Conservation (phyloP, 2,888 invertebrate species). For the Agrotis ipsilon region DNA sequence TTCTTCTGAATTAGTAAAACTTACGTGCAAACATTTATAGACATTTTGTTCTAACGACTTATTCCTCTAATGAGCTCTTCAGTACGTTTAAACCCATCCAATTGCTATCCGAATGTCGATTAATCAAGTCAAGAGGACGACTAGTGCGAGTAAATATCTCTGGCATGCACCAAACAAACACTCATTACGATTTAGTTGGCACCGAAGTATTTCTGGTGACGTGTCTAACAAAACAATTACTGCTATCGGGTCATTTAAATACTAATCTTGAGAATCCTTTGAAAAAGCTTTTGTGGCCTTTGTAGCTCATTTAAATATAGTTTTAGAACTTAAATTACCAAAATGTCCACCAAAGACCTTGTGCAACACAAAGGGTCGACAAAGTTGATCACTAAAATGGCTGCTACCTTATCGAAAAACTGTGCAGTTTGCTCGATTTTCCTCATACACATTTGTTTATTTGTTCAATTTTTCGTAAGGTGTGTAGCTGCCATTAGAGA, state of each 20-base stretch:
- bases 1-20: no score
- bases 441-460: no score
- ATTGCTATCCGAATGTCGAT: not conserved
- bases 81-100: not conserved
- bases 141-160: not conserved
- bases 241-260: conserved; percentile 27
- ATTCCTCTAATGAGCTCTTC: not conserved
- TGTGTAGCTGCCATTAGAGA: no score
- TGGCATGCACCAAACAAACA: conserved; percentile 25
- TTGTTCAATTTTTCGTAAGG: no score
- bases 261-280: conserved; percentile 21
- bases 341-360: not conserved
- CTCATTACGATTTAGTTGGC: conserved; percentile 39
- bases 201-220: conserved; percentile 40
- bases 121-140: not conserved
- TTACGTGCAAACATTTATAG: no score
- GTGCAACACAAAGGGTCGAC: not conserved
- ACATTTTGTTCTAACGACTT: no score
- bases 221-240: conserved; percentile 35
- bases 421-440: no score
- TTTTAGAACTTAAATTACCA: not conserved
- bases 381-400: not conserved
- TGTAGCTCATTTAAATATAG: not conserved
- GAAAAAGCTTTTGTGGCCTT: no score
- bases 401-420: no score